Evolutionary conservation across 2,888 invertebrate species (phyloP), one percentile per base, ranked within the genome.

Genomic region (Volucella inflata): DNA sequence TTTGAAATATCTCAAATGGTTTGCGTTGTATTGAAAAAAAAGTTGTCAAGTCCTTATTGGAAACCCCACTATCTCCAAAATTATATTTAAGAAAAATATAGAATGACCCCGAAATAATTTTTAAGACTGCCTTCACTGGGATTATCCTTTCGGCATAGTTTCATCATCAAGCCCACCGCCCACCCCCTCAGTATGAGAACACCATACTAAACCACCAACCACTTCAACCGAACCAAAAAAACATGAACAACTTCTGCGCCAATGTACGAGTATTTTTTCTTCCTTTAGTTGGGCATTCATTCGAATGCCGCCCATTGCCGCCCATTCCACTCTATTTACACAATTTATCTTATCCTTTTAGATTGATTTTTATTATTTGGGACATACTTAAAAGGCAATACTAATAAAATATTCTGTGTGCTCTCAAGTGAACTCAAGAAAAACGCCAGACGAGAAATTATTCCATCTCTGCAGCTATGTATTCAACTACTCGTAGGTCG

Each of bases 341-440:
- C 81, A 77, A 81, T 87, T 87, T 87, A 87, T 87, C 81, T 82
- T 87, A 87, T 87, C 72, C 85, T 67, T 51, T 87, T 55, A 77
- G 83, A 88, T 87, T 88, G 88, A 88, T 88, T 87, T 87, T 88
- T 88, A 88, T 88, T 88, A 87, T 88, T 87, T 87, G 87, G 88
- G 84, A 88, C 88, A 87, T 88, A 88, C 88, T 88, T 88, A 88
- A 88, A 88, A 88, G 87, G 88, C 87, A 88, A 88, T 88, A 87
- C 85, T 81, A 87, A 88, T 88, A 88, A 88, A 87, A 88, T 87
- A 88, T 87, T 87, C 83, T 68, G 68, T 84, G 80, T 85, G 84
- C 84, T 76, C 77, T 84, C 77, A 81, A 87, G 77, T 77, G 81
- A 77, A 87, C 77, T 82, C 72, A 87, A 72, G 85, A 77, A 85